phyloP scores from a whole-genome alignment of 2,888 invertebrate genomes.

The Apotomis betuletana region DNA sequence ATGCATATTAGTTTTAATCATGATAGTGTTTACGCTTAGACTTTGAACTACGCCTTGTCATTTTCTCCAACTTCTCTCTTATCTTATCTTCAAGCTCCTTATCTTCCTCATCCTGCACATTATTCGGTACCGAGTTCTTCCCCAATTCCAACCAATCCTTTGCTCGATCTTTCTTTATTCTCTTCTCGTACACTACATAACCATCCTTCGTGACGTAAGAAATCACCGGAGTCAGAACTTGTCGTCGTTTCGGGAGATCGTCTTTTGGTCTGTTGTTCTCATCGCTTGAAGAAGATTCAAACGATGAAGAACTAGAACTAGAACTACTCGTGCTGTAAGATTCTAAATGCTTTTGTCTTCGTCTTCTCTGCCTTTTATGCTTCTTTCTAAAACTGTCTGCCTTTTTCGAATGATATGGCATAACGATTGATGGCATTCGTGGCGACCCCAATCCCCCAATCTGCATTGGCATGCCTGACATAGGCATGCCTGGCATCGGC shows the following conservation, averaged over 20 bases:
- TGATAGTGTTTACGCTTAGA: background rate
- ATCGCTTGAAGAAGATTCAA: constrained; percentile 6
- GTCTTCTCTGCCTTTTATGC: constrained; percentile 39
- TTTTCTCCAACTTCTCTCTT: constrained; percentile 27
- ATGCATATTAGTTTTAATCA: background rate
- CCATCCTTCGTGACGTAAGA: constrained; percentile 75
- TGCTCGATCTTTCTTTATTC: constrained; percentile 68
- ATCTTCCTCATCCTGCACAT: constrained; percentile 42
- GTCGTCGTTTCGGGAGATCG: constrained; percentile 48
- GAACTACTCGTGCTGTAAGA: constrained; percentile 22
- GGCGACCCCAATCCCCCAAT: constrained; percentile 48
- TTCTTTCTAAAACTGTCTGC: constrained; percentile 46
- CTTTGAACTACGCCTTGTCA: background rate
- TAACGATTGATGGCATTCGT: constrained; percentile 58
- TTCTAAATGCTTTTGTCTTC: constrained; percentile 47
- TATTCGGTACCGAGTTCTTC: constrained; percentile 38
- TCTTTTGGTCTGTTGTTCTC: constrained; percentile 42
- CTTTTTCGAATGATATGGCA: constrained; percentile 66
- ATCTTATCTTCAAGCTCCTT: constrained; percentile 42
- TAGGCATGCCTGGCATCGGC: constrained; percentile 30
- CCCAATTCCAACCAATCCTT: constrained; percentile 67
- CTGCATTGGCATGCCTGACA: constrained; percentile 47
- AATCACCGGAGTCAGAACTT: constrained; percentile 71
- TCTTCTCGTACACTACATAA: constrained; percentile 72
- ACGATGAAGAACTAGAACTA: background rate